phyloP scores from a whole-genome alignment of 1,140 invertebrate species.

The Goniozus legneri region DNA sequence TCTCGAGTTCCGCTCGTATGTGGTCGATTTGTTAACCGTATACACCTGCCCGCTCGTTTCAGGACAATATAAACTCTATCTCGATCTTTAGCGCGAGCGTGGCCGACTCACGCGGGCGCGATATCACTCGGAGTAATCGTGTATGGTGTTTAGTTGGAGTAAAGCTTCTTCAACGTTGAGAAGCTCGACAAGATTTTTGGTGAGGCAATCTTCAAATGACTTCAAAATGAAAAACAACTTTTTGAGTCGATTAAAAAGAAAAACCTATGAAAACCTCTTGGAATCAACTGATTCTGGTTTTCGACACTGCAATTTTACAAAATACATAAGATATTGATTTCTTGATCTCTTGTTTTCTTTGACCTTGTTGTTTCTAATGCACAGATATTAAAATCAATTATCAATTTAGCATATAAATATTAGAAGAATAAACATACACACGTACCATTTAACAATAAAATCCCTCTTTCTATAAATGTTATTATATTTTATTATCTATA shows the following conservation, averaged over 20 bases:
- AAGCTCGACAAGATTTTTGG: conserved; percentile 17
- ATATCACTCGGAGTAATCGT: conserved; percentile 34
- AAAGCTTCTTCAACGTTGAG: neutral
- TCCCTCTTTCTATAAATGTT: too few relatives aligned
- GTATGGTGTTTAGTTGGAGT: conserved; percentile 26
- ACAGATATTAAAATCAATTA: too few relatives aligned
- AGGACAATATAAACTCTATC: conserved; percentile 35
- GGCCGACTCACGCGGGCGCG: conserved; percentile 27
- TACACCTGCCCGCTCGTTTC: conserved; percentile 32
- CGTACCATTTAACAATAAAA: too few relatives aligned
- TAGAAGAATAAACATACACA: too few relatives aligned
- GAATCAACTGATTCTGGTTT: conserved; percentile 3
- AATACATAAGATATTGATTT: neutral
- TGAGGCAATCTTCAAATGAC: conserved; percentile 22
- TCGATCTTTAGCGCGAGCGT: conserved; percentile 30
- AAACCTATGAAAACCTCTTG: too few relatives aligned
- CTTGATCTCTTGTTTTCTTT: too few relatives aligned
- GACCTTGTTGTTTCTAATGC: too few relatives aligned
- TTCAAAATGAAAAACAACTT: conserved; percentile 16
- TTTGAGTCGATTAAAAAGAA: too few relatives aligned
- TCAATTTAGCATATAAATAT: too few relatives aligned
- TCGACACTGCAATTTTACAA: neutral
- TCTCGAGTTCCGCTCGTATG: conserved; percentile 1
- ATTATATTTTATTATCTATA: too few relatives aligned
- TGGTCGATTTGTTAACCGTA: conserved; percentile 32